phyloP scores from a whole-genome alignment of 2,888 invertebrate species.

The Xanthia togata region DNA sequence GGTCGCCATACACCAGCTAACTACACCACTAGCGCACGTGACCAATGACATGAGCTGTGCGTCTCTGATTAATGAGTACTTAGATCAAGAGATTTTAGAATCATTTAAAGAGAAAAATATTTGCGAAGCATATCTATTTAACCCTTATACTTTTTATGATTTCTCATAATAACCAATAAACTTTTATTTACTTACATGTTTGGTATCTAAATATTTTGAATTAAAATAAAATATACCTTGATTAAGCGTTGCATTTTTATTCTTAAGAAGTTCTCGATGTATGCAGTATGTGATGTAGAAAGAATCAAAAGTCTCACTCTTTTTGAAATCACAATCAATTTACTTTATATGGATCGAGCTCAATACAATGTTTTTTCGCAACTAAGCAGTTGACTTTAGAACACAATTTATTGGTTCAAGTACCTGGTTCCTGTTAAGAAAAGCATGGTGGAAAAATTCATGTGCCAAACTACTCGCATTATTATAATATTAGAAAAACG shows the following conservation, averaged over 20 bases:
- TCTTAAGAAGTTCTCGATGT: neutral
- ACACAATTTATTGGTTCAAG: neutral
- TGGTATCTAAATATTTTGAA: neutral
- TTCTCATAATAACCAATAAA: neutral
- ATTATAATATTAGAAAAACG: too few species aligned
- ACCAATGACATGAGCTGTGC: conserved; percentile 69
- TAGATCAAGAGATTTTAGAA: conserved; percentile 65
- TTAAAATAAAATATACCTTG: neutral
- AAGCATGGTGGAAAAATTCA: neutral
- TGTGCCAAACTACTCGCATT: too few species aligned
- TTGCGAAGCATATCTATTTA: conserved; percentile 67
- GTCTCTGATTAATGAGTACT: conserved; percentile 70
- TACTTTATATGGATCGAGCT: neutral
- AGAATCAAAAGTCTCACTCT: neutral
- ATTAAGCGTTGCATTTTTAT: conserved; percentile 17
- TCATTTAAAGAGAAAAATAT: conserved; percentile 69
- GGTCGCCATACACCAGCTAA: conserved; percentile 64
- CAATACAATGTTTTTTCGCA: neutral
- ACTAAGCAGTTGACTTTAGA: neutral
- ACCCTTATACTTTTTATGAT: conserved; percentile 39
- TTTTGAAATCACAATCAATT: neutral
- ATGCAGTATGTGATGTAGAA: neutral
- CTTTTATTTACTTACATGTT: too few species aligned
- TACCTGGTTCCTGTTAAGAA: neutral
- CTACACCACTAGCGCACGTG: conserved; percentile 63